A percentile compares a stretch with the other conserved stretches of the same genome.
These are phyloP conservation scores for Spongilla lacustris DNA, from an alignment of 37 sponge, comb jelly and placozoan genomes.

Conservation along the genomic window DNA sequence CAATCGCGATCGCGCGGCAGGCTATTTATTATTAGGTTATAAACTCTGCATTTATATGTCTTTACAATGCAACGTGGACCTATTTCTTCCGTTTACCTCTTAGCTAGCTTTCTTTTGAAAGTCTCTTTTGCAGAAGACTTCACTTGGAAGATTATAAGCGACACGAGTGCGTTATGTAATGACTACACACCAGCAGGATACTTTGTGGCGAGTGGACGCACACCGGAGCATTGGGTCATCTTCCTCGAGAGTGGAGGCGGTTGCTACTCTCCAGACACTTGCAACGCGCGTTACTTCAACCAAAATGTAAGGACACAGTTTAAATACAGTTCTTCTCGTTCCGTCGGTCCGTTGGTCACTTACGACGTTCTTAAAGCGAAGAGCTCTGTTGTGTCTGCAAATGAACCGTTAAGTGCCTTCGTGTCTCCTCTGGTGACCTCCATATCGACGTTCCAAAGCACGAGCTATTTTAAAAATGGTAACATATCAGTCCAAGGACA, in stretches of 20 bases:
- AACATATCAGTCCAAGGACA: background rate
- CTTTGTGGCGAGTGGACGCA: conserved; percentile 4
- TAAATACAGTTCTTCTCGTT: background rate
- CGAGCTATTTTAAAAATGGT: background rate
- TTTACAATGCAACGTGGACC: too few relatives aligned
- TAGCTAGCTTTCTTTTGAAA: too few relatives aligned
- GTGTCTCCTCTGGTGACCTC: conserved; percentile 43
- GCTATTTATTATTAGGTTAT: too few relatives aligned
- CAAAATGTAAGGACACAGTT: background rate
- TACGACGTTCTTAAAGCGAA: background rate
- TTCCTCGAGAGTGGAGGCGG: conserved; percentile 64
- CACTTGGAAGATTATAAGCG: conserved; percentile 10
- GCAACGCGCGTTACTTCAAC: conserved; percentile 31
- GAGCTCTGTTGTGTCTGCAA: background rate
- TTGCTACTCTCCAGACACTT: conserved; percentile 38
- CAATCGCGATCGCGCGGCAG: too few relatives aligned
- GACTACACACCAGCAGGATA: conserved; percentile 46
- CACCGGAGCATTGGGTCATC: conserved; percentile 51
- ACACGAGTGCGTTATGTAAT: conserved; percentile 29
- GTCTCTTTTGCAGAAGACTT: background rate
- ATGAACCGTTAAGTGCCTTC: background rate
- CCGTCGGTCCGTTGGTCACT: background rate
- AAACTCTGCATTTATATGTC: too few relatives aligned
- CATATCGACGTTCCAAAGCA: background rate
- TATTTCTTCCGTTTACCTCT: too few relatives aligned